Percentiles rank a stretch among this genome's conserved stretches.
Evolutionary conservation across 1,140 invertebrate genomes (phyloP).

Genomic region (Penaeus vannamei): DNA sequence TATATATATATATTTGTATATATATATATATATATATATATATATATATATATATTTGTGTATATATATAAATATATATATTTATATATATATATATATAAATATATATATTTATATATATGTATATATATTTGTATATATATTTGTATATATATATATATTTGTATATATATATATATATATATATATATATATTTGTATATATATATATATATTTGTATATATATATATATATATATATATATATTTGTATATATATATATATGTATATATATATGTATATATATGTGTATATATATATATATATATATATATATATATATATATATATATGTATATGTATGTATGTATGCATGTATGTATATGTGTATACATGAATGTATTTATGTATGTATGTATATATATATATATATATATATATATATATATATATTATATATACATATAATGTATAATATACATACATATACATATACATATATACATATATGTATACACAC

Average conservation of each 20-base stretch:
- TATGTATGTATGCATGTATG: conserved; percentile 6
- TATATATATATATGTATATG: conserved; percentile 22
- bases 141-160: too few relatives aligned
- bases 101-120: background rate
- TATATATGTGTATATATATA: too few relatives aligned
- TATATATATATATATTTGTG: background rate
- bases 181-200: background rate
- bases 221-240: too few relatives aligned
- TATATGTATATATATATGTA: too few relatives aligned
- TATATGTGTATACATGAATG: background rate
- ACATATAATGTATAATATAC: conserved; percentile 10
- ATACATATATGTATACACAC: conserved; percentile 11
- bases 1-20: conserved; percentile 22
- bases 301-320: background rate
- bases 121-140: background rate
- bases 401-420: conserved; percentile 28
- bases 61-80: conserved; percentile 9
- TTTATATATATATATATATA: conserved; percentile 28
- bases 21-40: conserved; percentile 28
- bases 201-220: too few relatives aligned
- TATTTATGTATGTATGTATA: conserved; percentile 4
- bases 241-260: too few relatives aligned
- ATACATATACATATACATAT: conserved; percentile 10
- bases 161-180: background rate
- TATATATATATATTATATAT: background rate